Evolutionary conservation across 2,888 invertebrate genomes (phyloP).

Genomic region (Podotricha telesiphe): DNA sequence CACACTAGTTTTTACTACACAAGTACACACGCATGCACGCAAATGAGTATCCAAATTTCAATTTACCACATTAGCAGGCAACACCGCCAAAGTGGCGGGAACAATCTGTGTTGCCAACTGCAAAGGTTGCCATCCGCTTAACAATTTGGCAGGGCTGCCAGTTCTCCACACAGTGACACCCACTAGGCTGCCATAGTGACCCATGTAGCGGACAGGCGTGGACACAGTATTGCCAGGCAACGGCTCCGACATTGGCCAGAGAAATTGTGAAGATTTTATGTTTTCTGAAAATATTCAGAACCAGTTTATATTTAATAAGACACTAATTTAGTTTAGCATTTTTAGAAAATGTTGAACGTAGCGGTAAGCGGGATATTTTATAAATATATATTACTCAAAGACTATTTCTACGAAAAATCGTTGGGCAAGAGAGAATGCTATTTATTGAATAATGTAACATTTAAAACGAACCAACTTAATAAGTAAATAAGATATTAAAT

Average conservation of each 20-base stretch:
- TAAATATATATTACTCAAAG: too few species aligned
- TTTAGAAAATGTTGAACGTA: too few species aligned
- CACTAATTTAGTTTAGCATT: too few species aligned
- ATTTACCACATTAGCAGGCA: slow-evolving; percentile 85
- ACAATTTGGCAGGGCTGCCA: slow-evolving; percentile 79
- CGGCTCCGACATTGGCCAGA: slow-evolving; percentile 85
- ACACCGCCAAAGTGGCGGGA: slow-evolving; percentile 91
- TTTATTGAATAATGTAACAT: too few species aligned
- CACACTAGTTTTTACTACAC: too few species aligned
- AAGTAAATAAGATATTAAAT: too few species aligned
- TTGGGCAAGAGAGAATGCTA: too few species aligned
- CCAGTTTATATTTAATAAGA: too few species aligned
- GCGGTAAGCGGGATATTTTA: too few species aligned
- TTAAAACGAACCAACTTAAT: too few species aligned
- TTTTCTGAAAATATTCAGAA: slow-evolving; percentile 83
- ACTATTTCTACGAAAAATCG: too few species aligned
- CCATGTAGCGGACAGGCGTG: slow-evolving; percentile 86
- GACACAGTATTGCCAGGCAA: slow-evolving; percentile 84
- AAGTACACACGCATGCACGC: too few species aligned
- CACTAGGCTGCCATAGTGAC: slow-evolving; percentile 88
- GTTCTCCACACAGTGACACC: slow-evolving; percentile 87
- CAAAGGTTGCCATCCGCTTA: slow-evolving; percentile 92
- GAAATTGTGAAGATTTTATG: slow-evolving; percentile 87
- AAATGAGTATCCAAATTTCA: background rate
- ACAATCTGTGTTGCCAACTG: slow-evolving; percentile 95